Conservation (phyloP, 2,797 vertebrate genomes). For the Tangara arthus region DNA sequence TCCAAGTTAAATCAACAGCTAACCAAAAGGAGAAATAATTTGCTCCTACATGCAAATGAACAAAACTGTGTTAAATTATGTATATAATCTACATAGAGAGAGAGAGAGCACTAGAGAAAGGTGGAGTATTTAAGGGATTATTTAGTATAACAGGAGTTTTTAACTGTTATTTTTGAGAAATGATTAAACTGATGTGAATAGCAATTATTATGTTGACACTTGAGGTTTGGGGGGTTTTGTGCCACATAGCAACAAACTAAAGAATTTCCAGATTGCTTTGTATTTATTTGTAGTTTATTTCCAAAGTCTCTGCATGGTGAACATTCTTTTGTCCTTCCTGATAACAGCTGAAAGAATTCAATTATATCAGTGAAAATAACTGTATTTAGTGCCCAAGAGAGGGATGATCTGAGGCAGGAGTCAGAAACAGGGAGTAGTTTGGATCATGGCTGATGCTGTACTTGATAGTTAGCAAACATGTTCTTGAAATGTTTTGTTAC, state of each 20-base stretch:
- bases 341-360: background rate
- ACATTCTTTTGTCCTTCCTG: background rate
- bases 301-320: background rate
- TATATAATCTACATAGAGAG: background rate
- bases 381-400: background rate
- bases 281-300: background rate
- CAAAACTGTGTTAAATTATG: background rate
- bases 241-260: background rate
- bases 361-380: background rate
- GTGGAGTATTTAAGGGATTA: background rate
- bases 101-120: background rate
- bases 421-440: background rate
- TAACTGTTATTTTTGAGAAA: background rate
- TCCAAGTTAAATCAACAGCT: background rate
- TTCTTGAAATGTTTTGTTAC: background rate
- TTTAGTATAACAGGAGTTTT: background rate
- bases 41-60: background rate
- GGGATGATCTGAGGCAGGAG: background rate
- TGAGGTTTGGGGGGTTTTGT: background rate
- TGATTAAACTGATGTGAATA: background rate
- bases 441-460: background rate
- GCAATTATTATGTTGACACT: background rate
- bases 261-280: background rate
- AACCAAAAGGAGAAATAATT: background rate
- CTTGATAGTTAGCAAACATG: background rate